phyloP scores from a whole-genome alignment of 92 coral and sea anemone species.

The Meandrina meandrites region DNA sequence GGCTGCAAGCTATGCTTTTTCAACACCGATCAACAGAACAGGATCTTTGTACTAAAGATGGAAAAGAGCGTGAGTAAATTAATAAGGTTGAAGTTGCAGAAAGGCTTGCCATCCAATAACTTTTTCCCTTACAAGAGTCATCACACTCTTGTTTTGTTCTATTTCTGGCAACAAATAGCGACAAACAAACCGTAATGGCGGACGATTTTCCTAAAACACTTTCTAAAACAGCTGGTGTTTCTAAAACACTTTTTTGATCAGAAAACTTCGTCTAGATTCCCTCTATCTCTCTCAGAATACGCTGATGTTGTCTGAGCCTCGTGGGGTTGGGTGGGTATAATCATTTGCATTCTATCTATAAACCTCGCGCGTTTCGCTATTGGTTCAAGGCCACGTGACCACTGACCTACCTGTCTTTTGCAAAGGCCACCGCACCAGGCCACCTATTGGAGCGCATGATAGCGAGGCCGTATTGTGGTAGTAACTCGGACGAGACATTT shows the following conservation, averaged over 20 bases:
- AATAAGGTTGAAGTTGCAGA: neutral
- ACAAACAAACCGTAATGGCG: too few species aligned
- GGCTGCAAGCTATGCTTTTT: neutral
- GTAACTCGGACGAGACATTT: conserved; percentile 83
- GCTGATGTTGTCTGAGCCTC: too few species aligned
- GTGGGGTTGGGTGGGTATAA: too few species aligned
- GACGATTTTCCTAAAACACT: too few species aligned
- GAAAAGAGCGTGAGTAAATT: too few species aligned
- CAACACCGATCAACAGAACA: neutral
- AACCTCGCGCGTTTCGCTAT: too few species aligned
- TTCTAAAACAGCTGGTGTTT: too few species aligned
- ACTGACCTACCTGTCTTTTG: conserved; percentile 89
- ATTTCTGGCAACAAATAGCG: neutral
- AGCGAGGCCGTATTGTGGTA: conserved; percentile 91
- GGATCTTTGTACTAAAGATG: neutral
- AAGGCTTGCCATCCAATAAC: neutral
- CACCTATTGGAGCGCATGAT: conserved; percentile 96
- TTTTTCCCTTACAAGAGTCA: neutral
- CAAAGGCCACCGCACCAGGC: conserved; percentile 99
- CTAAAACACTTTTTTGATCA: too few species aligned
- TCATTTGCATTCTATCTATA: too few species aligned
- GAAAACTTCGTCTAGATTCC: too few species aligned
- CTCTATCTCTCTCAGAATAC: too few species aligned
- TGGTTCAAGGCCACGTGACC: too few species aligned
- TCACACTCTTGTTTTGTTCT: neutral